Conservation (phyloP, 2,888 invertebrate genomes). For the Drosophila subquinaria region DNA sequence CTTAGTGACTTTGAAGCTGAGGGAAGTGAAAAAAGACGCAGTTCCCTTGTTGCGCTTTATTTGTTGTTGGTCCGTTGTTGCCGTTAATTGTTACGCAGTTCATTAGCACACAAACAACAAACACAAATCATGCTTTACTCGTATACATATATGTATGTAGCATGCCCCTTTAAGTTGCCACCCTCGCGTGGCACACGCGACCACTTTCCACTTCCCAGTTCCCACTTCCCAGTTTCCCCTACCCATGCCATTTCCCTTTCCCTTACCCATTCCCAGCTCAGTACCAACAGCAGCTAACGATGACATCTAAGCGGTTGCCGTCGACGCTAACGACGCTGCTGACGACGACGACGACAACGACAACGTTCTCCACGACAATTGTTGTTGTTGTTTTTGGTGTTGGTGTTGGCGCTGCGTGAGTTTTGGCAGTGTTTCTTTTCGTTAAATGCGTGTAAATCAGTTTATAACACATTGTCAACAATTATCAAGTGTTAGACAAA, state of each 20-base stretch:
- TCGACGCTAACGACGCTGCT: conserved; percentile 63
- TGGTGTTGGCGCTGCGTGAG: conserved; percentile 76
- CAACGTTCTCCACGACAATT: conserved; percentile 44
- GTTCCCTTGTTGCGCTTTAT: conserved; percentile 51
- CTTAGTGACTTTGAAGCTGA: conserved; percentile 64
- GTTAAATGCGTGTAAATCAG: conserved; percentile 81
- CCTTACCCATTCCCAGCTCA: conserved; percentile 20
- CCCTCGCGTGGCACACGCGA: conserved; percentile 79
- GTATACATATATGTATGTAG: neutral
- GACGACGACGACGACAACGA: conserved; percentile 58
- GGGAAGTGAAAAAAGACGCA: conserved; percentile 13
- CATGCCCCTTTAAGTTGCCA: conserved; percentile 61
- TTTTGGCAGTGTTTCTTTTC: conserved; percentile 77
- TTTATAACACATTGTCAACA: conserved; percentile 82
- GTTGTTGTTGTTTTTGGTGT: conserved; percentile 46
- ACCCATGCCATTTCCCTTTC: conserved; percentile 6
- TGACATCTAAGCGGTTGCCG: conserved; percentile 75
- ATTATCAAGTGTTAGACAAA: conserved; percentile 69
- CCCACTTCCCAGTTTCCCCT: conserved; percentile 21
- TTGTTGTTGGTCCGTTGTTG: conserved; percentile 52
- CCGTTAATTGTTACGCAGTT: conserved; percentile 78
- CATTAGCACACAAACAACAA: conserved; percentile 69
- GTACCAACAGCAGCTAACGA: conserved; percentile 66
- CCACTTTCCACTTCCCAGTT: conserved; percentile 43
- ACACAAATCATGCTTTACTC: conserved; percentile 40